These are phyloP conservation scores for Amphipoea oculea DNA, from an alignment of 2,888 invertebrate genomes.

Conservation along the genomic window DNA sequence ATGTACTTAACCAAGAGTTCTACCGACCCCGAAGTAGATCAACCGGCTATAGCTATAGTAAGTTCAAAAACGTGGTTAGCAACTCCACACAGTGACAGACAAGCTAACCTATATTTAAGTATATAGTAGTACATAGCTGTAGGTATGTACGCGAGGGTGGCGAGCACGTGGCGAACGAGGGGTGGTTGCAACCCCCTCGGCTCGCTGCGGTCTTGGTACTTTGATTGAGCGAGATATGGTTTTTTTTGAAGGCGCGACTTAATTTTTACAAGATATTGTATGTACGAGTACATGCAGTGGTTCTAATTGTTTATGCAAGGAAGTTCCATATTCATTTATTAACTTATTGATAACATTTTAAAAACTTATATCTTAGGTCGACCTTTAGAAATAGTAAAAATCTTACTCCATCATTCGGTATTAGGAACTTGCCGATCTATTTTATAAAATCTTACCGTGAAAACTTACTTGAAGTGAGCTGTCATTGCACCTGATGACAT, in stretches of 20 bases:
- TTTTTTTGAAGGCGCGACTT: background rate
- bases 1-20: conserved; percentile 21
- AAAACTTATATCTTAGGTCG: background rate
- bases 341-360: background rate
- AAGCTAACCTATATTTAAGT: conserved; percentile 84
- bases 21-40: conserved; percentile 43
- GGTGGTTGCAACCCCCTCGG: conserved; percentile 75
- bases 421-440: background rate
- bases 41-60: conserved; percentile 37
- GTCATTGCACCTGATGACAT: background rate
- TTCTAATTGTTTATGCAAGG: background rate
- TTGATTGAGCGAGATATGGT: conserved; percentile 23
- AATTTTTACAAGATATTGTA: background rate
- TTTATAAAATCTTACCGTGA: background rate
- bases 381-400: background rate
- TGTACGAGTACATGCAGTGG: too few species aligned
- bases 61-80: conserved; percentile 58
- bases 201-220: conserved; percentile 77
- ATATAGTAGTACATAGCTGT: conserved; percentile 71
- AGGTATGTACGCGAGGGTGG: conserved; percentile 68
- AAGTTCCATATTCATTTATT: background rate
- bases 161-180: conserved; percentile 82
- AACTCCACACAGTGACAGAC: conserved; percentile 71
- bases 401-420: background rate
- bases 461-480: background rate